Base-by-base conservation (phyloP, 2,888 invertebrate species). In the Balanococcus diminutus region DNA sequence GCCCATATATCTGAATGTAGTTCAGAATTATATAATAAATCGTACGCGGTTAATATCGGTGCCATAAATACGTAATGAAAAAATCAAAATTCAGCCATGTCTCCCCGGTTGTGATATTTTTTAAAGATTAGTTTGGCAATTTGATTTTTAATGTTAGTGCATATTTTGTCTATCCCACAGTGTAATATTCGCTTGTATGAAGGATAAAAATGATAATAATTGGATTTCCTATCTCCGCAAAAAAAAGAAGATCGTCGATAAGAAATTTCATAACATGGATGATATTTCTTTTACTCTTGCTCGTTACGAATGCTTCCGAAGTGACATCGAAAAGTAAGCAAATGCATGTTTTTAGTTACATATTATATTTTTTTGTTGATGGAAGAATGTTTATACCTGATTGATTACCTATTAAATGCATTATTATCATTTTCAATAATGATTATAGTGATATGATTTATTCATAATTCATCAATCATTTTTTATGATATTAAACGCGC, bases 141-240 rank as follows among this genome's bases (percentile, higher is more conserved):
- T 36, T 36, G n/a, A 8, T 11, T 31, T 19, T 79, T 79, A 79
- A 79, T 79, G 75, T 79, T 79, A 79, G 75, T 36, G 19, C 36
- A 36, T 79, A 79, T 79, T 79, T 79, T 31, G 8, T 36, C 19
- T 36, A 19, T 79, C 75, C 36, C 22, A 79, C 75, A 36, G 32
- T 32, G 32, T 36, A 79, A 79, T 36, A 79, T 39, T 72, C 72
- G 85, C 85, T 85, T 79, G 75, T 75, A 85, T 85, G 85, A 85
- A 85, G 85, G 32, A 84, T 84, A 72, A 75, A 46, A 85, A 85
- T 79, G 79, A 31, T 85, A 79, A 85, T 79, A 46, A 25, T 39
- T 84, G 84, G 85, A 85, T 85, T 46, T 46, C 9, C 19, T 39
- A 75, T 79, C 85, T 46, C 19, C 67, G 84, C 39, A 67, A 67